Evolutionary conservation across 1,140 invertebrate genomes (phyloP).

Genomic region (Frieseomelitta varia): DNA sequence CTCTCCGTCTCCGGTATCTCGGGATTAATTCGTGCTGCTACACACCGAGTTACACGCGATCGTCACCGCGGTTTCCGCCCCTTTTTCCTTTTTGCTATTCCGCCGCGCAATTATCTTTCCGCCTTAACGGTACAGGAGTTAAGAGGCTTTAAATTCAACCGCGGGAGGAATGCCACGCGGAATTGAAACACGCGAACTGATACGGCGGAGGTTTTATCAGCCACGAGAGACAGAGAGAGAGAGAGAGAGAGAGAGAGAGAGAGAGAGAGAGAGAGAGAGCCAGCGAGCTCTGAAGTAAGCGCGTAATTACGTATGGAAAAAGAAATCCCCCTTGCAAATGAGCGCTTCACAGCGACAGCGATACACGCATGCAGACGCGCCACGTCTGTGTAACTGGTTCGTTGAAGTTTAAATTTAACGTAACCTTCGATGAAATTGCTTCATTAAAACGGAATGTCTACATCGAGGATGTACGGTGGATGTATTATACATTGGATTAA

Average conservation of each 20-base stretch:
- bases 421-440: neutral
- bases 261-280: too few relatives aligned
- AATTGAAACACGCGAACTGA: neutral
- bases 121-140: constrained; percentile 24
- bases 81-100: neutral
- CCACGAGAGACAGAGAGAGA: neutral
- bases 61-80: neutral
- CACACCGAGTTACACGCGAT: neutral
- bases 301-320: neutral
- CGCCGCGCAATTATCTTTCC: neutral
- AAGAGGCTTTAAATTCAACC: constrained; percentile 28
- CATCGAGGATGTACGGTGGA: too few relatives aligned
- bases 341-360: neutral
- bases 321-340: neutral
- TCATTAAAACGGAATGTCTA: too few relatives aligned
- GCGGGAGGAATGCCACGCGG: constrained; percentile 12
- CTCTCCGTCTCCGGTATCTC: neutral
- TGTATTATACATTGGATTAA: too few relatives aligned
- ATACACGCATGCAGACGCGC: neutral
- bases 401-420: neutral
- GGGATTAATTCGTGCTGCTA: neutral
- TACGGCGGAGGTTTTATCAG: neutral
- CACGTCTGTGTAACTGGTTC: neutral
- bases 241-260: too few relatives aligned
- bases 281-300: neutral